Evolutionary conservation across 2,113 vertebrate species (phyloP).

Genomic region (Burhinus bistriatus): DNA sequence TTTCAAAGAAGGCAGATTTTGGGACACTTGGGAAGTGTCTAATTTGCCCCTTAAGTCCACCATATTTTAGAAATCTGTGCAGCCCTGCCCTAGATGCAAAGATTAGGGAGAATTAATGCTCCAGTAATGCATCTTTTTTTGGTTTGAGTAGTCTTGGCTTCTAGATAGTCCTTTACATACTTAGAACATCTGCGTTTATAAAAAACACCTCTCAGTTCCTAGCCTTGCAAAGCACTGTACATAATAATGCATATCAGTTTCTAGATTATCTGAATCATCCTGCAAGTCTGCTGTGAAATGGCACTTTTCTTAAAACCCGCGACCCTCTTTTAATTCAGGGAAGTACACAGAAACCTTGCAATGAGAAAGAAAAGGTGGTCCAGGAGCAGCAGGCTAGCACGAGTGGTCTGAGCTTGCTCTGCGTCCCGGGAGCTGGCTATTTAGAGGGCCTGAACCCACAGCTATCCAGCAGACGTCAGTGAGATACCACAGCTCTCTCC

Average conservation of each 20-base stretch:
- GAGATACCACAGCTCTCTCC: background rate
- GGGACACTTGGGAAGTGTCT: background rate
- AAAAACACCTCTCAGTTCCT: background rate
- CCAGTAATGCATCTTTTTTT: background rate
- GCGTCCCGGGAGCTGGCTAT: background rate
- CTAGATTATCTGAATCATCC: background rate
- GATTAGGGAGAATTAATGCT: background rate
- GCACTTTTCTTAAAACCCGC: background rate
- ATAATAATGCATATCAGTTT: fast-evolving
- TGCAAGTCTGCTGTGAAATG: background rate
- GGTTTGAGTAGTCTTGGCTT: background rate
- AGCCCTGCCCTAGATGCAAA: background rate
- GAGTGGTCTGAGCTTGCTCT: background rate
- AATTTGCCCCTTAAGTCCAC: background rate
- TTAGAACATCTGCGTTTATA: background rate
- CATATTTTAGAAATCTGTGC: background rate
- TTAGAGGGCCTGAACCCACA: background rate
- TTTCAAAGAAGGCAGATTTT: background rate
- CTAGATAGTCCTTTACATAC: background rate
- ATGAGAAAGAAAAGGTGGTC: background rate
- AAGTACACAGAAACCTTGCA: background rate
- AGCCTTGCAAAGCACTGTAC: background rate
- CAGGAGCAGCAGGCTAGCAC: background rate
- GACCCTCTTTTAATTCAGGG: background rate
- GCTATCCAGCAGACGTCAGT: background rate